Evolutionary conservation across 2,797 vertebrate genomes (phyloP).

Genomic region (Ctenosaura bakeri): DNA sequence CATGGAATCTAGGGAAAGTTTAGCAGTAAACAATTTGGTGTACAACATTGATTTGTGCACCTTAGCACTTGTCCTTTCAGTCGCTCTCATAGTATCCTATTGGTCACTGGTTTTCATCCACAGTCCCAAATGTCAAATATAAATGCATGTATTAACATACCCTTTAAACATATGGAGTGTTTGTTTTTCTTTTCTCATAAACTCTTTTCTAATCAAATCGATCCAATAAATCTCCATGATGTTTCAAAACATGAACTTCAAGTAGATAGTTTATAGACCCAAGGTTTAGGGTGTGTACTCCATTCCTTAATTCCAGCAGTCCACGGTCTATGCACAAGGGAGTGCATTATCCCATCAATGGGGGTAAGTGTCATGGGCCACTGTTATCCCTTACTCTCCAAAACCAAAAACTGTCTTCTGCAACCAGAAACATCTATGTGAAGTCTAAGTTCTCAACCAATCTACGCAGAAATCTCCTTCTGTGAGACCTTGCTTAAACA

Average conservation of each 20-base stretch:
- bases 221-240: not conserved
- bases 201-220: constrained; percentile 16
- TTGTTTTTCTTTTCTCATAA: constrained; percentile 36
- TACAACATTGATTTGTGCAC: not conserved
- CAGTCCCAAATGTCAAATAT: constrained; percentile 26
- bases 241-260: constrained; percentile 26
- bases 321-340: not conserved
- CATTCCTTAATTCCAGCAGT: not conserved
- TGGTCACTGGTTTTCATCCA: constrained; percentile 22
- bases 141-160: not conserved
- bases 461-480: constrained; percentile 24
- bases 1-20: not conserved
- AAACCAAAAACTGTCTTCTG: not conserved
- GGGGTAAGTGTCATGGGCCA: no score
- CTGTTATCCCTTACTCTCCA: no score
- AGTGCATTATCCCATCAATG: not conserved
- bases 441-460: constrained; percentile 27
- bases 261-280: not conserved
- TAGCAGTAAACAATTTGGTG: not conserved
- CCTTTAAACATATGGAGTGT: not conserved
- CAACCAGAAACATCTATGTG: not conserved
- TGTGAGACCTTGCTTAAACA: not conserved
- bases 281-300: not conserved
- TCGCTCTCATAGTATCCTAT: not conserved
- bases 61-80: not conserved